Evolutionary conservation across 2,888 invertebrate genomes (phyloP).

Genomic region (Druceiella hillmani): DNA sequence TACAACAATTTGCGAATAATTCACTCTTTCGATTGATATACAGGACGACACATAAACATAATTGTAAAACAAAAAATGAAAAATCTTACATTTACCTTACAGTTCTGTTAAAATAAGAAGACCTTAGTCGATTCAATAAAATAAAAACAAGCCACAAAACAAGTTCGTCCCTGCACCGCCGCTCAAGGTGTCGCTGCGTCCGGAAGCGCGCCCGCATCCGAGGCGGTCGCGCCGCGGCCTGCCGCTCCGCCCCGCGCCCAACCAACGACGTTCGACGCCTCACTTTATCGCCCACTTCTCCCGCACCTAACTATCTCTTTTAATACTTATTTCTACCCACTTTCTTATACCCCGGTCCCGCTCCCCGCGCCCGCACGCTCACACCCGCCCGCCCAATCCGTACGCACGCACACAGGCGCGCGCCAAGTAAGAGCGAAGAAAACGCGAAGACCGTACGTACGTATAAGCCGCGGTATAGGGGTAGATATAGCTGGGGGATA

Average conservation of each 20-base stretch:
- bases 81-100: no score
- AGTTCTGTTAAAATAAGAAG: no score
- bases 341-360: slow-evolving; percentile 13
- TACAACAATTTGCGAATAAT: no score
- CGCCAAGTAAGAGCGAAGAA: no score
- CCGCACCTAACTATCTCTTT: slow-evolving; percentile 50
- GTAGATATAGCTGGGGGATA: slow-evolving; percentile 51
- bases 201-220: slow-evolving; percentile 34
- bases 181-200: slow-evolving; percentile 29
- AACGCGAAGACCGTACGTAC: no score
- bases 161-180: neutral
- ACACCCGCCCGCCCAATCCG: slow-evolving; percentile 36
- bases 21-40: no score
- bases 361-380: slow-evolving; percentile 31
- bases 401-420: slow-evolving; percentile 32
- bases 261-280: slow-evolving; percentile 24
- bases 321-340: slow-evolving; percentile 46
- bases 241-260: slow-evolving; percentile 21
- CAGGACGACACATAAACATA: no score
- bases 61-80: no score
- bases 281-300: slow-evolving; percentile 34
- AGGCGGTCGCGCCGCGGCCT: slow-evolving; percentile 12
- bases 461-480: slow-evolving; percentile 43
- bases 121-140: no score
- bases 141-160: no score